A percentile compares a stretch with the other conserved stretches of the same genome.
phyloP scores from a whole-genome alignment of 2,113 vertebrate genomes.

The Passer domesticus region DNA sequence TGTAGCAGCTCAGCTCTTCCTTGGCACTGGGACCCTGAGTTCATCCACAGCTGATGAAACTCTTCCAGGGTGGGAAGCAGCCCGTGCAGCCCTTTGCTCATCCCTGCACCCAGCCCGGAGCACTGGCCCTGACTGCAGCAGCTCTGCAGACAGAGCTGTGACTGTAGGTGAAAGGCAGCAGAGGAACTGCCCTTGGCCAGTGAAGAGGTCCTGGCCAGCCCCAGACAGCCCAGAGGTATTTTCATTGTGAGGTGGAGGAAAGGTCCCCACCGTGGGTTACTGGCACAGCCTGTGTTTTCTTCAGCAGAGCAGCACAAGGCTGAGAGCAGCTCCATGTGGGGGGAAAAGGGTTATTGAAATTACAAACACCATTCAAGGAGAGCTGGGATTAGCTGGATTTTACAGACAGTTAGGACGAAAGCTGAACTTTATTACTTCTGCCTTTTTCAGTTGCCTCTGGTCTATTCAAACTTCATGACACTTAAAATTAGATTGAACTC shows the following conservation, averaged over 20 bases:
- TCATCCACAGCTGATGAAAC: not conserved
- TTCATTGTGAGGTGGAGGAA: accelerated
- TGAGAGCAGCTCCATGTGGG: not conserved
- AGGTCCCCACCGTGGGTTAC: not conserved
- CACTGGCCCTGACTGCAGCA: not conserved
- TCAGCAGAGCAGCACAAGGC: not conserved
- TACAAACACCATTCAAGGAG: not conserved
- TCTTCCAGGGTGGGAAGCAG: not conserved
- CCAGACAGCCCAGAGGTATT: not conserved
- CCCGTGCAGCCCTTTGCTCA: not conserved
- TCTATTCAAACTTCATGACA: not conserved
- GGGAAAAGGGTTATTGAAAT: not conserved
- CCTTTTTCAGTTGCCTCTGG: not conserved
- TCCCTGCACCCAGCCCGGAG: not conserved
- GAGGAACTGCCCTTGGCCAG: not conserved
- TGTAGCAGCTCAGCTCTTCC: not conserved
- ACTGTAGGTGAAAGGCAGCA: not conserved
- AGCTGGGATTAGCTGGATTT: not conserved
- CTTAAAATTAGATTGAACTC: not conserved
- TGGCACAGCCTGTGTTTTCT: not conserved
- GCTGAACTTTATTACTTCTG: not conserved
- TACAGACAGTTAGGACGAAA: not conserved
- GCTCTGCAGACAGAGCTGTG: not conserved
- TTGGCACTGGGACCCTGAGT: not conserved
- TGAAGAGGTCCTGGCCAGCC: not conserved